These are phyloP conservation scores for Semnornis frantzii DNA, from an alignment of 2,113 vertebrate genomes.

Conservation along the genomic window DNA sequence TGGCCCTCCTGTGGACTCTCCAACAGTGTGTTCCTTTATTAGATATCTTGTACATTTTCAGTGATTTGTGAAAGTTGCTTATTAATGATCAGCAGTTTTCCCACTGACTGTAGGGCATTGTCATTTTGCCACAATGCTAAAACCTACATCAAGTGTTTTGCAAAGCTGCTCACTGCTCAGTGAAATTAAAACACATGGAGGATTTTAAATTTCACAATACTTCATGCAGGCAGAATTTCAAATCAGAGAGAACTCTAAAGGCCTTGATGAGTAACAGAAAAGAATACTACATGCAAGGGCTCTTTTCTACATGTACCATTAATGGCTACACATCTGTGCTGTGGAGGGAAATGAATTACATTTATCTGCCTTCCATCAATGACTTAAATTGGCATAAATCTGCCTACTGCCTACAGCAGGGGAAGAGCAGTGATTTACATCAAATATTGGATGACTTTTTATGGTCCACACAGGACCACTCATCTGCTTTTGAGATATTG, in stretches of 20 bases:
- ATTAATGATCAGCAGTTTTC: background rate
- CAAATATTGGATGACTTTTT: background rate
- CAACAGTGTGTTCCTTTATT: background rate
- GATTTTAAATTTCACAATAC: background rate
- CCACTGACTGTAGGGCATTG: background rate
- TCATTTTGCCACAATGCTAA: background rate
- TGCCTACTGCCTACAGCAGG: background rate
- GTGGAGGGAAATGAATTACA: background rate
- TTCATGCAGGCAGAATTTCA: background rate
- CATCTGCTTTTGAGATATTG: background rate
- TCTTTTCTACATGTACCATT: background rate
- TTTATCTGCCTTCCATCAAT: background rate
- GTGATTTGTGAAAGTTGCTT: background rate
- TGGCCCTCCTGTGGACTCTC: no score
- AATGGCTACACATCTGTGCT: background rate
- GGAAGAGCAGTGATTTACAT: background rate
- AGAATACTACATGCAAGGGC: background rate
- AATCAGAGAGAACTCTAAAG: background rate
- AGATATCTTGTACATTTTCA: background rate
- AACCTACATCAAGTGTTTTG: background rate
- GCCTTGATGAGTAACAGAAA: background rate
- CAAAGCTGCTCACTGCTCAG: background rate
- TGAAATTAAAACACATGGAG: background rate
- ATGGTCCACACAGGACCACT: background rate
- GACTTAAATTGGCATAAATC: background rate